Percentiles rank a stretch among this genome's conserved stretches.
Conservation (phyloP, 2,888 invertebrate genomes). For the Rhagonycha fulva region DNA sequence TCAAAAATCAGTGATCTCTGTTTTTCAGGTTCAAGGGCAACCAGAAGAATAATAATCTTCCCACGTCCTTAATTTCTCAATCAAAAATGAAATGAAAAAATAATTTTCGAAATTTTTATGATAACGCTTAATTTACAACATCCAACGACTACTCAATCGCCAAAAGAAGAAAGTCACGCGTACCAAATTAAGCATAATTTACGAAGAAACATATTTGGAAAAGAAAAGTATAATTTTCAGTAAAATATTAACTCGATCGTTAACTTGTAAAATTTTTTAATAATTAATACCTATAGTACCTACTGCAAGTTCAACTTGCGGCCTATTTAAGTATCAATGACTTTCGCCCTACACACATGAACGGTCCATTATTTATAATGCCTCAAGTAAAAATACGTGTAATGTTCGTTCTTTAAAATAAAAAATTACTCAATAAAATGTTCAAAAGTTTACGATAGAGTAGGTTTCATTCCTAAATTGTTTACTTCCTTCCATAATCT, state of each 20-base stretch:
- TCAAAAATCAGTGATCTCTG: too few relatives aligned
- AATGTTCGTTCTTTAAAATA: not conserved
- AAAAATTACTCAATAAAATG: not conserved
- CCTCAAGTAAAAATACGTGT: not conserved
- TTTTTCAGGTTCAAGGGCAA: too few relatives aligned
- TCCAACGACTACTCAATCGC: too few relatives aligned
- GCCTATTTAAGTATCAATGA: not conserved
- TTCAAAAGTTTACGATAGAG: not conserved
- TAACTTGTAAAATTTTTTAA: not conserved
- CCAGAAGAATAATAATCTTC: too few relatives aligned
- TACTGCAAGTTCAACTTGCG: not conserved
- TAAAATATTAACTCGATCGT: not conserved
- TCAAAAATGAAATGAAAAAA: too few relatives aligned
- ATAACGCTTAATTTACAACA: too few relatives aligned
- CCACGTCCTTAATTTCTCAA: too few relatives aligned
- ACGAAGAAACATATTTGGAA: not conserved
- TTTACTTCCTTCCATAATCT: not conserved
- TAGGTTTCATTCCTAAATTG: not conserved
- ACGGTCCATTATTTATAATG: not conserved
- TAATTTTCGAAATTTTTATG: too few relatives aligned
- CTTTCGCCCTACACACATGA: not conserved
- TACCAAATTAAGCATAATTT: not conserved
- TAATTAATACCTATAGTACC: not conserved
- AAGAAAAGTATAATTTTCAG: not conserved
- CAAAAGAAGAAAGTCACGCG: too few relatives aligned